These are phyloP conservation scores for Syrista parreyssii DNA, from an alignment of 2,888 invertebrate species.

Conservation along the genomic window DNA sequence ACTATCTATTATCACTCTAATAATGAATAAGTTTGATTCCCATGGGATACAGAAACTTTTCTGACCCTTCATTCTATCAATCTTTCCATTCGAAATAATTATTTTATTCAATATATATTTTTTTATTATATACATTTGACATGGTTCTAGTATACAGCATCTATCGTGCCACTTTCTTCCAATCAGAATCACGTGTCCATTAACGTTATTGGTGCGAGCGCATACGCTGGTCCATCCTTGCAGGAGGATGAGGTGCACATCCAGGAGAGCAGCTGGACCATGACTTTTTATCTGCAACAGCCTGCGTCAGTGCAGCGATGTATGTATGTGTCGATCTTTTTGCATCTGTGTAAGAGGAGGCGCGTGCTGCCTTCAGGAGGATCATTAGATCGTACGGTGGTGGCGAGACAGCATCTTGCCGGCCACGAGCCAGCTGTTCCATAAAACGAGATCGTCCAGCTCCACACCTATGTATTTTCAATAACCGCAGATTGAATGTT, in stretches of 20 bases:
- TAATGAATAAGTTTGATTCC: background rate
- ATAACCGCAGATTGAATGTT: background rate
- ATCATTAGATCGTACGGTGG: conserved; percentile 19
- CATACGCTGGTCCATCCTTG: background rate
- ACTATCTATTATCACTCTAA: background rate
- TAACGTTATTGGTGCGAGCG: background rate
- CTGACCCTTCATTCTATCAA: too few relatives aligned
- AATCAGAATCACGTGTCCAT: background rate
- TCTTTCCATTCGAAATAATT: background rate
- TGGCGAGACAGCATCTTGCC: conserved; percentile 22
- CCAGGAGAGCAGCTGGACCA: conserved; percentile 34
- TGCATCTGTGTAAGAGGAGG: conserved; percentile 20
- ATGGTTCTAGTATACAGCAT: background rate
- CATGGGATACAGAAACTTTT: background rate
- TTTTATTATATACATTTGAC: background rate
- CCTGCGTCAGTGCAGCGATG: conserved; percentile 7
- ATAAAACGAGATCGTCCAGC: conserved; percentile 10
- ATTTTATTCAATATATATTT: background rate
- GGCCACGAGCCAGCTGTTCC: conserved; percentile 21
- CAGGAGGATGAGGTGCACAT: background rate
- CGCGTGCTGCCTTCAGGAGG: conserved; percentile 35
- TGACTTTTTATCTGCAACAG: conserved; percentile 30
- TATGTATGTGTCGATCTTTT: background rate
- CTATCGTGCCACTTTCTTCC: background rate
- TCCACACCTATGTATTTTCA: conserved; percentile 3